Base-by-base conservation (phyloP, 1,140 invertebrate genomes). In the Sitodiplosis mosellana region DNA sequence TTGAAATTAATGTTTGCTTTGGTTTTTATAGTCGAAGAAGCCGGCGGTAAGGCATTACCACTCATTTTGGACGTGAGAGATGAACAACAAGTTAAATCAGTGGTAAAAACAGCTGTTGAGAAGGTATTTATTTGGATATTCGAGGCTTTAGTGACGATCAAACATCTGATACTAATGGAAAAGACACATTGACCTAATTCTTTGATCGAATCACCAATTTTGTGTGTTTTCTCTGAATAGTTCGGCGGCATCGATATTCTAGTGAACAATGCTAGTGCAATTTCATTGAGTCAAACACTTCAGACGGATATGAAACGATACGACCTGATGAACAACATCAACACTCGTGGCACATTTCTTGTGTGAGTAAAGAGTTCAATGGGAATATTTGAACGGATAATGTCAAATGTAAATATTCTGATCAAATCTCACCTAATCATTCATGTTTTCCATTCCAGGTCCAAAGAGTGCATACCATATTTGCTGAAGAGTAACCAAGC, bases 241-340 rank as follows among this genome's bases (percentile, higher is more conserved):
- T 99, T 99, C 71, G 94, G 94, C 43, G 90, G 91, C 4, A 95
- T 98, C 58, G 94, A 98, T 62, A 86, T 97, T 53, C 56, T 92
- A 7, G 69, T 98, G 4, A 98, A 98, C 64, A 98, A 98, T 75
- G 93, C 93, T 1, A 94, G 89, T 58, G 94, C 95, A 15, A 99
- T 99, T 55, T 84, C 80, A 18, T 70, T 99, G 18, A 93, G 90
- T 0, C 74, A 73, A 12, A 98, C 94, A 1, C 59, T 75, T 4
- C 68, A 79, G 1, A 96, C 92, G 1, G 80, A 89, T 18, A 97
- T 98, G 92, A 99, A 99, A 68, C 74, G 74, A 67, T 96, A 90
- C 58, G 91, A 95, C 64, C 68, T 95, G 15, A 95, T 95, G 91
- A 82, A 95, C 58, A 74, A 76, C 48, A 82, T 95, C 48, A 96